These are phyloP conservation scores for Drosophila cyrtoloma DNA, from an alignment of 2,888 invertebrate genomes.

Conservation along the genomic window DNA sequence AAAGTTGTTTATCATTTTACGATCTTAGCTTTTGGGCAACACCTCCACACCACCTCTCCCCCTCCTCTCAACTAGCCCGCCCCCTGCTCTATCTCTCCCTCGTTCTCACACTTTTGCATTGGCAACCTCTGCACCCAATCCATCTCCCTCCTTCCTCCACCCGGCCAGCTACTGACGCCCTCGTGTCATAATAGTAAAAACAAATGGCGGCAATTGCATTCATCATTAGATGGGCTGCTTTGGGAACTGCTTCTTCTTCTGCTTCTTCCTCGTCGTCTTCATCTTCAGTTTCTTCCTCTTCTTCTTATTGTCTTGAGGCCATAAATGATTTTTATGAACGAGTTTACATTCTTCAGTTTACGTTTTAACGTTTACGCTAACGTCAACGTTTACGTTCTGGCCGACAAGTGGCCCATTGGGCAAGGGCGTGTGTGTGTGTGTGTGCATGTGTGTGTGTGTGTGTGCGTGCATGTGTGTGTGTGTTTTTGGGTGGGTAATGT, in stretches of 20 bases:
- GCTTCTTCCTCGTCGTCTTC: not conserved
- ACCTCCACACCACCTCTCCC: not conserved
- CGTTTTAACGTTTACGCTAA: conserved; percentile 35
- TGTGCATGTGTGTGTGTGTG: conserved; percentile 39
- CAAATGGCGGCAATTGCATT: conserved; percentile 78
- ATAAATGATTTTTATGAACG: conserved; percentile 77
- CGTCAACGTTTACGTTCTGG: conserved; percentile 11
- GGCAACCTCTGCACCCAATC: not conserved
- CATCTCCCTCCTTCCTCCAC: not conserved
- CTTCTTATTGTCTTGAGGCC: conserved; percentile 46
- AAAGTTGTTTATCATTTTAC: conserved; percentile 53
- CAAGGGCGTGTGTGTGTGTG: conserved; percentile 19
- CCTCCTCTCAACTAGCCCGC: no score
- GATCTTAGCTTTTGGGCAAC: conserved; percentile 32
- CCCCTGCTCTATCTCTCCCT: not conserved
- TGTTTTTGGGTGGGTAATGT: conserved; percentile 46
- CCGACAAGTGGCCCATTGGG: conserved; percentile 48
- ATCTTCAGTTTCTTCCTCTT: not conserved
- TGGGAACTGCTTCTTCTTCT: conserved; percentile 21
- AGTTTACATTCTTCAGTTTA: conserved; percentile 70
- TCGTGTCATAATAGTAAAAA: conserved; percentile 68
- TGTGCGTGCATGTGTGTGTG: conserved; percentile 20
- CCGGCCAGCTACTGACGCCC: not conserved
- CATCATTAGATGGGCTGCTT: conserved; percentile 63
- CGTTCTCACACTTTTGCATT: conserved; percentile 12